These are phyloP conservation scores for Trematomus bernacchii DNA, from an alignment of 2,797 vertebrate species.

Conservation along the genomic window DNA sequence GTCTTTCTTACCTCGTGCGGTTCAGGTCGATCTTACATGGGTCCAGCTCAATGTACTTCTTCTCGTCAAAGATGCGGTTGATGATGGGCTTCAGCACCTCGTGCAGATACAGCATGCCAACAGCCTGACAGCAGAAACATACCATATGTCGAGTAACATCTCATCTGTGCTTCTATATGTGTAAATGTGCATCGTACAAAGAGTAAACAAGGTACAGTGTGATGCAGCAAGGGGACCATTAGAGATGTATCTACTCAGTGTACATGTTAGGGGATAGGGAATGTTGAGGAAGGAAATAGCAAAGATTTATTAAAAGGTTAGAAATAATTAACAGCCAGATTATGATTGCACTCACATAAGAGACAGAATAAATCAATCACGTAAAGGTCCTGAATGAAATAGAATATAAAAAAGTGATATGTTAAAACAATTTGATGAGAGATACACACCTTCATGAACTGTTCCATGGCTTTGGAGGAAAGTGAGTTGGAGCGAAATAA, in stretches of 20 bases:
- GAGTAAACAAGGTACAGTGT: background rate
- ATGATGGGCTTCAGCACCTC: conserved; percentile 90
- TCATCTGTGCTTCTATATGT: conserved; percentile 14
- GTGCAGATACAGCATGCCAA: conserved; percentile 94
- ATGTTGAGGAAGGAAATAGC: background rate
- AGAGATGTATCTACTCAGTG: background rate
- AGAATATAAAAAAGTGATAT: background rate
- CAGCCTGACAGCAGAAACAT: conserved; percentile 82
- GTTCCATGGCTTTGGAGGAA: conserved; percentile 94
- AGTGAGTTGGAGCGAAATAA: conserved; percentile 94
- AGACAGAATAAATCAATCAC: conserved; percentile 6
- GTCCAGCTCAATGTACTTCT: conserved; percentile 94
- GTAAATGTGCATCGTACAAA: conserved; percentile 8
- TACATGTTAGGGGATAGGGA: background rate
- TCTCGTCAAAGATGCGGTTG: conserved; percentile 92
- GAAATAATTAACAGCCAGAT: conserved; percentile 24
- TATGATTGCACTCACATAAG: background rate
- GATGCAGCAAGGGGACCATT: background rate
- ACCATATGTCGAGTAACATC: conserved; percentile 40
- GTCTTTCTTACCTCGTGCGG: conserved; percentile 81
- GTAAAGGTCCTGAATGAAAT: conserved; percentile 5
- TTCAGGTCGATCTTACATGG: conserved; percentile 93
- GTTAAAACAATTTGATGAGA: conserved; percentile 90
- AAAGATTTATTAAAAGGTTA: background rate
- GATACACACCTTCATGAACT: conserved; percentile 93